phyloP scores from a whole-genome alignment of 2,797 vertebrate genomes.

The Nannoperca australis region DNA sequence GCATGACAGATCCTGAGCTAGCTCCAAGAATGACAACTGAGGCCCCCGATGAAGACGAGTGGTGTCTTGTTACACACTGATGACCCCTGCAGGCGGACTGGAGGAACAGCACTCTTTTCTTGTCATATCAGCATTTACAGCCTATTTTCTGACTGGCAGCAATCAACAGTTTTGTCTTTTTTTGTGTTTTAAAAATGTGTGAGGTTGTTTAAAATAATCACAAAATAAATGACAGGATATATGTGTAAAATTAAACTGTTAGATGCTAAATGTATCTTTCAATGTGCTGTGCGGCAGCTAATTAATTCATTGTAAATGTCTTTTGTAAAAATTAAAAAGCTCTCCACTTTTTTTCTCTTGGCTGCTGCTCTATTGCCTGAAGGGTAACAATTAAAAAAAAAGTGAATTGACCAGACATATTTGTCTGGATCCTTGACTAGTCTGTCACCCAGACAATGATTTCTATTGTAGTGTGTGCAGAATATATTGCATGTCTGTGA shows the following conservation, averaged over 20 bases:
- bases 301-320: background rate
- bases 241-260: background rate
- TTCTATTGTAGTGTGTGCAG: background rate
- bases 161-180: background rate
- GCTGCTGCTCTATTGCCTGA: background rate
- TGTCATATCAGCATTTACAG: background rate
- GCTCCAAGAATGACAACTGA: background rate
- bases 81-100: constrained; percentile 60
- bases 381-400: background rate
- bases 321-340: background rate
- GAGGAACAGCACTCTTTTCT: background rate
- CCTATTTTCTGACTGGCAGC: background rate
- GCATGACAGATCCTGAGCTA: background rate
- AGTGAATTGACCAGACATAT: background rate
- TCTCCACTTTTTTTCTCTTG: background rate
- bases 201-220: background rate
- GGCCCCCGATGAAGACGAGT: no score
- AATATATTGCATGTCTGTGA: background rate
- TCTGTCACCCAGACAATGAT: constrained; percentile 11
- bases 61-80: constrained; percentile 41
- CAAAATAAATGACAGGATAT: background rate
- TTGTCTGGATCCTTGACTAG: background rate
- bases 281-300: background rate
- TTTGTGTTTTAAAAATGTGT: background rate
- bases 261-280: background rate